Evolutionary conservation across 2,888 invertebrate species (phyloP).

Genomic region (Corythucha ciliata): DNA sequence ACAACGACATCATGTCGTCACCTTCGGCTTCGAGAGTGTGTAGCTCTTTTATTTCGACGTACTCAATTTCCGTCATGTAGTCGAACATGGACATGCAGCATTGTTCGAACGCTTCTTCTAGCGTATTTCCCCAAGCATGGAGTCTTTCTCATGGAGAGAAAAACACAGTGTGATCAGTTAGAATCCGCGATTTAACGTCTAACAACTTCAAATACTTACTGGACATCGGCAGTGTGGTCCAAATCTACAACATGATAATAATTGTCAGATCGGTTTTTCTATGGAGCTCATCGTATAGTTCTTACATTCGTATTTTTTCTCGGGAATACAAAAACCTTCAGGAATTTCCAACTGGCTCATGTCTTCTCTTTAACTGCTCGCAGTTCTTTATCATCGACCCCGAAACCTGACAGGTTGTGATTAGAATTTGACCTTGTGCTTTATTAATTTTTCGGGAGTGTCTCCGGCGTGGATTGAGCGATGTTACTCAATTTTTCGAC

Average conservation of each 20-base stretch:
- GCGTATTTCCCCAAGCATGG: conserved; percentile 82
- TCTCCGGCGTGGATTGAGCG: too few species aligned
- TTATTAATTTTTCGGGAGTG: too few species aligned
- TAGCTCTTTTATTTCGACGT: conserved; percentile 68
- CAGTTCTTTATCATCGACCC: too few species aligned
- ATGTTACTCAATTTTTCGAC: too few species aligned
- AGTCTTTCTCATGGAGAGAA: conserved; percentile 49
- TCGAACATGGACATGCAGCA: conserved; percentile 93
- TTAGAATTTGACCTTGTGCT: too few species aligned
- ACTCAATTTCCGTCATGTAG: conserved; percentile 86
- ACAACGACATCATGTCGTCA: conserved; percentile 75
- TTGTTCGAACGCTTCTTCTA: conserved; percentile 89
- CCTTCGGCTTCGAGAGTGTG: conserved; percentile 79
- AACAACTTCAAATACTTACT: conserved; percentile 57
- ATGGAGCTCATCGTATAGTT: conserved; percentile 13
- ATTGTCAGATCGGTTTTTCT: not conserved
- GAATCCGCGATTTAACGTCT: not conserved
- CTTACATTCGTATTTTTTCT: conserved; percentile 72
- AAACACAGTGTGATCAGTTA: not conserved
- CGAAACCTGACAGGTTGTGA: too few species aligned
- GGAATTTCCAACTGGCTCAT: too few species aligned
- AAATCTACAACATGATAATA: conserved; percentile 56
- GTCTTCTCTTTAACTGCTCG: too few species aligned
- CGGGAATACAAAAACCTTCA: conserved; percentile 22
- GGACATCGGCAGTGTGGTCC: conserved; percentile 98